These are phyloP conservation scores for Clarias gariepinus DNA, from an alignment of 2,113 vertebrate genomes.

Conservation along the genomic window DNA sequence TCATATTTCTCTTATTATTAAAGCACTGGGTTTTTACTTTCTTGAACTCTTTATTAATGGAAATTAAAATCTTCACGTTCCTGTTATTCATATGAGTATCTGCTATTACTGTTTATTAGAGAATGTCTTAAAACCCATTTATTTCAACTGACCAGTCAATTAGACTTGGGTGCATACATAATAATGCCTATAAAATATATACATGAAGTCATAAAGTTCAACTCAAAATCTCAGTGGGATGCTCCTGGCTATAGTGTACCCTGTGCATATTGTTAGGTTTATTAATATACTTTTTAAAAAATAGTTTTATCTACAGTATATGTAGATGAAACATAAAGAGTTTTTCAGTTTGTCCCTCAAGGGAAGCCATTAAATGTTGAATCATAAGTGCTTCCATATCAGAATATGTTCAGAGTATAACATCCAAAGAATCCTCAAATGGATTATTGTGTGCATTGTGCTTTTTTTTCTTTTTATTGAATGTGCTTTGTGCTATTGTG, in stretches of 20 bases:
- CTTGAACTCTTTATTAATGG: background rate
- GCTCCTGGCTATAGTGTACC: background rate
- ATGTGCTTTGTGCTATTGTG: background rate
- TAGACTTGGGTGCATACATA: background rate
- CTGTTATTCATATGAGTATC: background rate
- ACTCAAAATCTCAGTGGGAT: background rate
- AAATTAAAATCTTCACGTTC: background rate
- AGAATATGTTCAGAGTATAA: background rate
- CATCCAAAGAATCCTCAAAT: constrained; percentile 1
- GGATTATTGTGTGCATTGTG: background rate
- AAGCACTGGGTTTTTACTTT: background rate
- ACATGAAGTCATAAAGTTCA: no score
- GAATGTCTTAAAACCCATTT: background rate
- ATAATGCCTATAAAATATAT: no score
- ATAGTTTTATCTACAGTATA: background rate
- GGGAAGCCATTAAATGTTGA: background rate
- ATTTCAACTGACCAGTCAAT: background rate
- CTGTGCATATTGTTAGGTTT: background rate
- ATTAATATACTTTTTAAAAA: background rate
- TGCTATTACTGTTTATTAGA: background rate
- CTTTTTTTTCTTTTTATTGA: background rate
- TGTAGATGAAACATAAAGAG: background rate
- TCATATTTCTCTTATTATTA: background rate
- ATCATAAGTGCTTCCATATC: background rate
- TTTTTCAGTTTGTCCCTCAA: background rate